These are phyloP conservation scores for Agrochola lychnidis DNA, from an alignment of 2,888 invertebrate species.

Conservation along the genomic window DNA sequence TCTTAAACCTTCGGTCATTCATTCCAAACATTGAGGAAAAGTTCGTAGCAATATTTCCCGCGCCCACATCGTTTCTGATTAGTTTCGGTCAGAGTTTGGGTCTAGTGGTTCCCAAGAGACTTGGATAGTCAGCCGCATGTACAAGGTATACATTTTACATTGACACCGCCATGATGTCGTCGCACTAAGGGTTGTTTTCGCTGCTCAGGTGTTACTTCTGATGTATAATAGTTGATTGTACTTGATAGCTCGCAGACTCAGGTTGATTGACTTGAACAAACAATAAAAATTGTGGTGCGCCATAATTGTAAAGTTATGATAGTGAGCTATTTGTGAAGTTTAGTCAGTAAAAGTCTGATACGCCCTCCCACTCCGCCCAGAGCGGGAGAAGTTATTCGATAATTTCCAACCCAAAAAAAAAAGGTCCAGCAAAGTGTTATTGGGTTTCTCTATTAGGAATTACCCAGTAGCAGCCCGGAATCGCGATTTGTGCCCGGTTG, in stretches of 20 bases:
- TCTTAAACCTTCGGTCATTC: neutral
- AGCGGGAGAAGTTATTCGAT: too few relatives aligned
- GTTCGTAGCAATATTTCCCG: conserved; percentile 3
- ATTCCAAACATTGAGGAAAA: conserved; percentile 26
- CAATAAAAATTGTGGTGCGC: neutral
- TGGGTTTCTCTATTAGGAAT: neutral
- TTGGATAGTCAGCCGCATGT: neutral
- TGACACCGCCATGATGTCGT: neutral
- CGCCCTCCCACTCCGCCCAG: too few relatives aligned
- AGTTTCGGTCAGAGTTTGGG: conserved; percentile 9
- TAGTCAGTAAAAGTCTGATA: too few relatives aligned
- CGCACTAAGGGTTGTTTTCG: neutral
- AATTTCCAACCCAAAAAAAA: too few relatives aligned
- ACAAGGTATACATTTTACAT: neutral
- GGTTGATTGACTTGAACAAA: conserved; percentile 7
- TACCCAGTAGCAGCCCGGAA: neutral
- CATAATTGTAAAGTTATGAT: neutral
- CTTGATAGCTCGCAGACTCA: neutral
- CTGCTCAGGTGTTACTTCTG: neutral
- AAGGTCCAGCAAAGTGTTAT: neutral
- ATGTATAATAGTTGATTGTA: neutral
- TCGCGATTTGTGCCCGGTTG: neutral
- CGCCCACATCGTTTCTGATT: conserved; percentile 42
- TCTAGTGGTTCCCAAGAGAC: conserved; percentile 26
- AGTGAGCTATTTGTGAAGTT: neutral